Base-by-base conservation (phyloP, 2,113 vertebrate species). In the Anoplopoma fimbria region DNA sequence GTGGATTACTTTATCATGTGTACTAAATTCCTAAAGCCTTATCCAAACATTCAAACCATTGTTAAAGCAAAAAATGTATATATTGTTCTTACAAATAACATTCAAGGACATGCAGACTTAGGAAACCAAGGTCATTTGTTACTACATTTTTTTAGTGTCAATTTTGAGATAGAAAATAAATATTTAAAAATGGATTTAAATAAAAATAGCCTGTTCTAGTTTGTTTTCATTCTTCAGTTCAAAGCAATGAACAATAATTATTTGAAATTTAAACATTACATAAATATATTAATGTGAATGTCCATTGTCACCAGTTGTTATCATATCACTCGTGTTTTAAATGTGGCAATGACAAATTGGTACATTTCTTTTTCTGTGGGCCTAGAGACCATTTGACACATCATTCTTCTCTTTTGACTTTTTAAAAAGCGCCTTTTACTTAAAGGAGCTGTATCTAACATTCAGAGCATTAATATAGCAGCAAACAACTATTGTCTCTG, bases 281-380 rank as follows among this genome's bases (percentile, higher is more conserved):
- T 31, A 1, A 1, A 0, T 42, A 25, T 64, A n/a, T 47, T 49
- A 40, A 17, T 51, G 19, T 0, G 42, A 23, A 0, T 47, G 47
- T 34, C 21, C 29, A 47, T 64, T 19, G 33, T 53, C 55, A 51
- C 1, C 31, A 33, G 3, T 23, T 25, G n/a, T n/a, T n/a, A n/a
- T n/a, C 31, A 45, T 58, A 71, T 33, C 14, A 63, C 31, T 5
- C 29, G 31, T 25, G 71, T 51, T 68, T 72, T 6, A 79, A 79
- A 61, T 65, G 9, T 47, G 13, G 19, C 8, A 51, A 42, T 40
- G 12, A 60, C 4, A 58, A 49, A 69, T 4, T 23, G 6, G 1
- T 15, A 38, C n/a, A n/a, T n/a, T n/a, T n/a, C n/a, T n/a, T n/a
- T n/a, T n/a, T n/a, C n/a, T n/a, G n/a, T n/a, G n/a, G n/a, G n/a